Conservation (phyloP, 2,888 invertebrate species). For the Nasonia oneida region DNA sequence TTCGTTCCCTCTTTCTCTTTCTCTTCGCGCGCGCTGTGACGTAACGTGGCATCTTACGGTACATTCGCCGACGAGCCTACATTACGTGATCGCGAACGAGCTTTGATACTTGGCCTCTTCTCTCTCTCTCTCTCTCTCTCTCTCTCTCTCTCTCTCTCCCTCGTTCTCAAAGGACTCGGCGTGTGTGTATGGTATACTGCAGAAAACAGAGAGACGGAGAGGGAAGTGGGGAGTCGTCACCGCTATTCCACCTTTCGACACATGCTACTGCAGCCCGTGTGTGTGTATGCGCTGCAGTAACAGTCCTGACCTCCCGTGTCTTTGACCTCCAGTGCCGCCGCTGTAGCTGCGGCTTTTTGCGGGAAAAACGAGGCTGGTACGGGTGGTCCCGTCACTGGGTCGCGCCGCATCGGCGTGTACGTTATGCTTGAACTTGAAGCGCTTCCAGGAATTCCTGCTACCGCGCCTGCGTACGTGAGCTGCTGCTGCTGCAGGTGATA, state of each 20-base stretch:
- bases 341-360: background rate
- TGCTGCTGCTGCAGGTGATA: background rate
- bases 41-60: slow-evolving; percentile 77
- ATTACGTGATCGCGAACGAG: slow-evolving; percentile 75
- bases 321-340: slow-evolving; percentile 52
- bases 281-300: background rate
- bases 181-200: background rate
- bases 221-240: slow-evolving; percentile 28
- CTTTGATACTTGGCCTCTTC: slow-evolving; percentile 42
- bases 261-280: background rate
- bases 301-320: slow-evolving; percentile 56
- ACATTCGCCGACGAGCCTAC: slow-evolving; percentile 77
- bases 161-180: background rate
- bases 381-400: slow-evolving; percentile 29
- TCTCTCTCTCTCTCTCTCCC: background rate
- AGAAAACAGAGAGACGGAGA: background rate
- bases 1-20: slow-evolving; percentile 53
- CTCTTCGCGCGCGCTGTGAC: slow-evolving; percentile 71
- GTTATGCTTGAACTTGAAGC: slow-evolving; percentile 35
- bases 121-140: background rate
- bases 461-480: background rate
- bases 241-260: slow-evolving; percentile 61
- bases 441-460: slow-evolving; percentile 33
- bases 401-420: background rate
- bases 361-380: slow-evolving; percentile 9